These are phyloP conservation scores for Argopecten irradians DNA, from an alignment of 1,140 invertebrate genomes.

Conservation along the genomic window DNA sequence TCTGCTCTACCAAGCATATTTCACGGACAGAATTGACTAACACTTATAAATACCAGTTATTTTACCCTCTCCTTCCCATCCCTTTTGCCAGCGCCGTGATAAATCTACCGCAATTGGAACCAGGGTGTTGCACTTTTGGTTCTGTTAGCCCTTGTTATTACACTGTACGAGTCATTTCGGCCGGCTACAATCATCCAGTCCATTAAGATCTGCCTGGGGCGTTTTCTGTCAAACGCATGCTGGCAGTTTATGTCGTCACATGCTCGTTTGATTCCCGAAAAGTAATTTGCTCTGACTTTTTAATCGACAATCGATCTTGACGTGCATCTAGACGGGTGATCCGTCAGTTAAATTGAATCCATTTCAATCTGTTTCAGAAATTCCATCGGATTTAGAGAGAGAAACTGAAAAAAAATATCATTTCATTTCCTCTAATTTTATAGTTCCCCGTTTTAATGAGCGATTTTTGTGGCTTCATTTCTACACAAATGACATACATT, in stretches of 20 bases:
- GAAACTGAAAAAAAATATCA: background rate
- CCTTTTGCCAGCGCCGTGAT: background rate
- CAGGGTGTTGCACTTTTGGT: background rate
- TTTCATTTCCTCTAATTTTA: background rate
- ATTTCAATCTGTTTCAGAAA: background rate
- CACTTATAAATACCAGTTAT: background rate
- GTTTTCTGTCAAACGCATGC: background rate
- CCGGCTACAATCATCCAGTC: background rate
- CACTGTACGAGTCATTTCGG: background rate
- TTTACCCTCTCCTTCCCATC: background rate
- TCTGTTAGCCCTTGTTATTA: background rate
- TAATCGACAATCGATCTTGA: background rate
- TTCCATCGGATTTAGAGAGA: background rate
- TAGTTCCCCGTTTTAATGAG: background rate
- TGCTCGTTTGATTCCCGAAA: background rate
- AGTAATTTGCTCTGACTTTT: background rate
- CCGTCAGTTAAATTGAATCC: background rate
- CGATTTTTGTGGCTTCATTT: background rate
- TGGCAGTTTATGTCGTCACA: background rate
- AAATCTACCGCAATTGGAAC: background rate
- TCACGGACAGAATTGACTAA: conserved; percentile 2
- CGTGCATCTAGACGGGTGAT: background rate
- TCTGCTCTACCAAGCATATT: conserved; percentile 17
- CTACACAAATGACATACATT: background rate
- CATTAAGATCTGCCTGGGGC: background rate